Evolutionary conservation across 2,797 vertebrate genomes (phyloP).

Genomic region (Cheirogaleus major): DNA sequence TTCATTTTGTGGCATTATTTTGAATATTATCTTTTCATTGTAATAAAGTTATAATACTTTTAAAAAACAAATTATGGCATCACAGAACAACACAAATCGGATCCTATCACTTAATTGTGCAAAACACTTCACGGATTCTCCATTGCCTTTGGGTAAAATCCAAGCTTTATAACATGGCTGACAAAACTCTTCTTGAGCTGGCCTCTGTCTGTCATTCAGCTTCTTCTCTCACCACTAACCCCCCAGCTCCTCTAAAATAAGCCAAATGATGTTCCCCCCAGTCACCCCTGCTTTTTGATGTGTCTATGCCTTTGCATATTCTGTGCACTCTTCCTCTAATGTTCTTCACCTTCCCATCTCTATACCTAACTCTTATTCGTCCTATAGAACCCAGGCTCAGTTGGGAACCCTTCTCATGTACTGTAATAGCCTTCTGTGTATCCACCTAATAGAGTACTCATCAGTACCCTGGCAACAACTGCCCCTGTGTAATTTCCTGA

Average conservation of each 20-base stretch:
- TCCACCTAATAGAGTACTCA: not conserved
- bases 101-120: not conserved
- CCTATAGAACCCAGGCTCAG: not conserved
- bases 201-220: not conserved
- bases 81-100: constrained; percentile 12
- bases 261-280: not conserved
- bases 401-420: not conserved
- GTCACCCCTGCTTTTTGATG: not conserved
- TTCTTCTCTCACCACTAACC: not conserved
- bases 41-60: constrained; percentile 94
- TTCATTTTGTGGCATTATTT: constrained; percentile 92
- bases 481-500: not conserved
- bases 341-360: not conserved
- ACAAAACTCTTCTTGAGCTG: not conserved
- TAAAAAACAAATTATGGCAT: not conserved
- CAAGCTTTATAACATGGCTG: not conserved
- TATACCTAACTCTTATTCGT: not conserved
- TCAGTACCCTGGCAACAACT: not conserved
- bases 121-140: not conserved
- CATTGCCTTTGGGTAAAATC: not conserved
- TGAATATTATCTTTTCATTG: constrained; percentile 91
- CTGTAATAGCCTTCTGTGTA: not conserved
- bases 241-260: not conserved
- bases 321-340: not conserved
- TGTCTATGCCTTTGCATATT: not conserved